A percentile compares a stretch with the other conserved stretches of the same genome.
phyloP scores from a whole-genome alignment of 2,113 vertebrate genomes.

The Deroptyus accipitrinus region DNA sequence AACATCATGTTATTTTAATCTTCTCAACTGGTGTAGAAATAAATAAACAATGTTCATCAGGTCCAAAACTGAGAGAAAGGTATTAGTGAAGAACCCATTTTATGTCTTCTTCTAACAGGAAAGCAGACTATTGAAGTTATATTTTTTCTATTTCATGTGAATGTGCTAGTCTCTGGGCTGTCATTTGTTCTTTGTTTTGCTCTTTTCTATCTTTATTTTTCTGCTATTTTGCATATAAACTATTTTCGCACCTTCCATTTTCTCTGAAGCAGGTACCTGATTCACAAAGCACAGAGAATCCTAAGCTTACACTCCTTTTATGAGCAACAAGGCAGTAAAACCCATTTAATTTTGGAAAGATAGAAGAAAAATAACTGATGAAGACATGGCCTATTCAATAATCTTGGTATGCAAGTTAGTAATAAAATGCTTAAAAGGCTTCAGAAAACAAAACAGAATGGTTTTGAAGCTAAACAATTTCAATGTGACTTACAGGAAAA shows the following conservation, averaged over 20 bases:
- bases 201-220: background rate
- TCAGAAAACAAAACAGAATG: background rate
- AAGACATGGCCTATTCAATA: background rate
- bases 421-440: background rate
- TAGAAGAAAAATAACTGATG: background rate
- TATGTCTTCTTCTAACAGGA: background rate
- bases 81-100: background rate
- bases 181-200: background rate
- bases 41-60: background rate
- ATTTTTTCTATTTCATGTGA: background rate
- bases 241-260: background rate
- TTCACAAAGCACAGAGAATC: fast-evolving
- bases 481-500: background rate
- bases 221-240: background rate
- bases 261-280: background rate
- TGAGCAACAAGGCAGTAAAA: background rate
- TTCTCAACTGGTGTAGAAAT: background rate
- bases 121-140: background rate
- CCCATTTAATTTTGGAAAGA: fast-evolving
- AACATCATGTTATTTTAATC: fast-evolving
- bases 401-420: background rate
- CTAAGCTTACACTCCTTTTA: background rate
- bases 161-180: background rate
- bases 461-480: background rate
- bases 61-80: background rate